These are phyloP conservation scores for Tachina grossa DNA, from an alignment of 2,888 invertebrate genomes.

Conservation along the genomic window DNA sequence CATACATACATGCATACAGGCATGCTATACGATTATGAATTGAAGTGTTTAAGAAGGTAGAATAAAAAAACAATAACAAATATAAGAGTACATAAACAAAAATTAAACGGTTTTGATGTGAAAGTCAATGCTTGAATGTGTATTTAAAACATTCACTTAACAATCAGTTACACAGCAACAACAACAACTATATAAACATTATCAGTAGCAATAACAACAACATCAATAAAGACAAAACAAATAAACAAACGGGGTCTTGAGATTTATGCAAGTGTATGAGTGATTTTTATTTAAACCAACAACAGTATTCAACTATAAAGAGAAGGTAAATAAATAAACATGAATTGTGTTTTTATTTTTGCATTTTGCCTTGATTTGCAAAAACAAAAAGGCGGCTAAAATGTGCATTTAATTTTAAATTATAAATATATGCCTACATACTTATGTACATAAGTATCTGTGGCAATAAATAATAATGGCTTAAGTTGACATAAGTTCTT, in stretches of 20 bases:
- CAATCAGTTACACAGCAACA: conserved; percentile 36
- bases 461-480: too few species aligned
- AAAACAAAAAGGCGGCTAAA: conserved; percentile 50
- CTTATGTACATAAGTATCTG: too few species aligned
- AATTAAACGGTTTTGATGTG: conserved; percentile 49
- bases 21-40: conserved; percentile 31
- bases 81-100: conserved; percentile 48
- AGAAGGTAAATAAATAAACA: conserved; percentile 54
- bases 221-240: conserved; percentile 46
- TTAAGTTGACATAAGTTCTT: too few species aligned
- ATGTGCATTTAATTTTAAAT: conserved; percentile 12
- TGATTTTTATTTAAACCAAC: conserved; percentile 41
- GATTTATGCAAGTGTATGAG: conserved; percentile 67
- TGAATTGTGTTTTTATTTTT: conserved; percentile 6
- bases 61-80: conserved; percentile 41
- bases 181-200: conserved; percentile 23
- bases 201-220: conserved; percentile 21
- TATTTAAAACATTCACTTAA: conserved; percentile 52
- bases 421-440: neutral
- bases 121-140: conserved; percentile 34
- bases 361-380: conserved; percentile 21
- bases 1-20: neutral
- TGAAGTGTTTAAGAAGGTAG: conserved; percentile 46
- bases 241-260: conserved; percentile 74
- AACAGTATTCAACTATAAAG: conserved; percentile 26